These are phyloP conservation scores for Panulirus ornatus DNA, from an alignment of 1,140 invertebrate species.

Conservation along the genomic window DNA sequence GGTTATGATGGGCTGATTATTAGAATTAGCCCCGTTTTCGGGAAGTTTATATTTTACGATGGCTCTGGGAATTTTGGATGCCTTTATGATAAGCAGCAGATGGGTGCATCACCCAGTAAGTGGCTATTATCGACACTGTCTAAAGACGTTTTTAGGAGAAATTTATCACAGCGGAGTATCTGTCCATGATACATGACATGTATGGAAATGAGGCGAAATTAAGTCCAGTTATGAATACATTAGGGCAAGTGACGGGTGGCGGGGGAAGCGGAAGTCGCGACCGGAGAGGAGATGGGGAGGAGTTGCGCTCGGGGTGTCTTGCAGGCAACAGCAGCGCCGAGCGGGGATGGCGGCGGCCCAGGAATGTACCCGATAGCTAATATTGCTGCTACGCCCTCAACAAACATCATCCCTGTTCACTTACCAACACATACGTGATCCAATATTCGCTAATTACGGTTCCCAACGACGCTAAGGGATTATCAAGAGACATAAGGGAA, in stretches of 20 bases:
- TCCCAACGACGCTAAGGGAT: background rate
- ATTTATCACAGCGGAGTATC: no score
- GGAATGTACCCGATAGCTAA: background rate
- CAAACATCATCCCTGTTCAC: background rate
- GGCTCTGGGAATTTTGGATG: no score
- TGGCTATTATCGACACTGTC: no score
- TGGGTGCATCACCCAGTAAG: no score
- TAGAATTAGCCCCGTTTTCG: no score
- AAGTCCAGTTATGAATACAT: no score
- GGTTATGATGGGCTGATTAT: background rate
- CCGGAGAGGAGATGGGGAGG: background rate
- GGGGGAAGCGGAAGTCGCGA: background rate
- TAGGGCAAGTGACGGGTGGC: background rate
- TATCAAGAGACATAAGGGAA: background rate
- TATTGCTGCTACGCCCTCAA: conserved; percentile 9
- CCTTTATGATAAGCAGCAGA: no score
- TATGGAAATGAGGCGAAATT: no score
- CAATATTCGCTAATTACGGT: background rate
- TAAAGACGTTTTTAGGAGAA: no score
- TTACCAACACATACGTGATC: background rate
- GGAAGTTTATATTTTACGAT: no score
- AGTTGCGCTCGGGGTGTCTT: background rate
- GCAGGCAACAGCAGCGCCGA: background rate
- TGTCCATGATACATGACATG: no score
- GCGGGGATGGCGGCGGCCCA: background rate